Percentiles rank a stretch among this genome's conserved stretches.
Conservation (phyloP, 37 sponge, comb jelly and placozoan species). For the Crambe crambe region DNA sequence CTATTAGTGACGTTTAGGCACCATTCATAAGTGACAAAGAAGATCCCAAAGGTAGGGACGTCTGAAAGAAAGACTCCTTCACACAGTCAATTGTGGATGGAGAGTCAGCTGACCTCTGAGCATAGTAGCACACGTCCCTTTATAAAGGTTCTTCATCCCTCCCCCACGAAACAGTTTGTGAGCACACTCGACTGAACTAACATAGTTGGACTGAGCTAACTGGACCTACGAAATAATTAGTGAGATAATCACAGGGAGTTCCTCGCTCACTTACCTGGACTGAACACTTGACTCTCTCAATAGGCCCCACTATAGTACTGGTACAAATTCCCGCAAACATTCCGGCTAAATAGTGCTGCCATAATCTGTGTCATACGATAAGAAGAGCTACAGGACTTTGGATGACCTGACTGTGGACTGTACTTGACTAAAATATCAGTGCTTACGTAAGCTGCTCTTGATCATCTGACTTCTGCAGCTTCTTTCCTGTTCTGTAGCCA, state of each 20-base stretch:
- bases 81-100: background rate
- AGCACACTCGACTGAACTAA: conserved; percentile 84
- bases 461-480: too few relatives aligned
- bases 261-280: conserved; percentile 96
- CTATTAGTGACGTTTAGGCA: too few relatives aligned
- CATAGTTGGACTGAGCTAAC: conserved; percentile 50
- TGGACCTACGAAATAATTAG: background rate
- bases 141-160: conserved; percentile 81
- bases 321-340: conserved; percentile 81
- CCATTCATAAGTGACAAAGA: conserved; percentile 87
- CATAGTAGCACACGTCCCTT: conserved; percentile 87
- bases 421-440: too few relatives aligned
- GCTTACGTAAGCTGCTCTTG: too few relatives aligned
- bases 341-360: conserved; percentile 81
- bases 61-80: conserved; percentile 39
- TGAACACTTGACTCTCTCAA: conserved; percentile 95
- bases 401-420: conserved; percentile 44
- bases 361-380: background rate
- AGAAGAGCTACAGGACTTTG: conserved; percentile 45
- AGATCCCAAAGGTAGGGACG: conserved; percentile 77
- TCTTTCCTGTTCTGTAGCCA: conserved; percentile 90
- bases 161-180: conserved; percentile 77
- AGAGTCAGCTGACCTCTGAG: conserved; percentile 70
- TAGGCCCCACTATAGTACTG: conserved; percentile 83
- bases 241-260: too few relatives aligned